Percentiles rank a stretch among this genome's conserved stretches.
Conservation (phyloP, 2,113 vertebrate species). For the Microcebus jonahi region DNA sequence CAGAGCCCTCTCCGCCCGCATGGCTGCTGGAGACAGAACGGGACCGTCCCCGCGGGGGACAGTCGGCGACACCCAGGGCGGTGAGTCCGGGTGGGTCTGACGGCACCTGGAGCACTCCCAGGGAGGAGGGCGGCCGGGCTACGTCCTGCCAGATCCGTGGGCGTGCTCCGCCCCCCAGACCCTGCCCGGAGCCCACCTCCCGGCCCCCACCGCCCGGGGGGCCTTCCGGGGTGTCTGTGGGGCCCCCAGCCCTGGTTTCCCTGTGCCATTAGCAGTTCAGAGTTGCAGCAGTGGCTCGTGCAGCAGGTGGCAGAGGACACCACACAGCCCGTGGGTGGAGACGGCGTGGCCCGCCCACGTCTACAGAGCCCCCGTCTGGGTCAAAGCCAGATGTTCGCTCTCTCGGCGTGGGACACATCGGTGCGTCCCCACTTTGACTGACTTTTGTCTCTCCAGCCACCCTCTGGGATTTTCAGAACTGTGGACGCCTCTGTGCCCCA, state of each 20-base stretch:
- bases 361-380: not conserved
- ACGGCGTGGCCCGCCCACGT: fast-evolving
- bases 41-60: fast-evolving
- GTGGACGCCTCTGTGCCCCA: fast-evolving
- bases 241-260: not conserved
- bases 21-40: fast-evolving
- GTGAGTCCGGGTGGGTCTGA: not conserved
- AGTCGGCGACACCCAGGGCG: fast-evolving
- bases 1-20: fast-evolving
- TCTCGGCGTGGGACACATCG: fast-evolving
- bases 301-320: not conserved
- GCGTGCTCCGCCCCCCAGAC: not conserved
- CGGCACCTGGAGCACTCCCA: fast-evolving
- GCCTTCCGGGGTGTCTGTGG: fast-evolving
- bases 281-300: fast-evolving
- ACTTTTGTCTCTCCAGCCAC: not conserved
- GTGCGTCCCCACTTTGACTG: fast-evolving
- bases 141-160: not conserved
- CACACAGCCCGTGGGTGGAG: not conserved
- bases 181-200: fast-evolving
- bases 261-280: fast-evolving
- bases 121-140: too few relatives aligned
- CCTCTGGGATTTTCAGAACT: not conserved
- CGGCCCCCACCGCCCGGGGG: not conserved
- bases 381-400: fast-evolving